These are phyloP conservation scores for Microtus pennsylvanicus DNA, from an alignment of 2,113 vertebrate genomes.

Conservation along the genomic window DNA sequence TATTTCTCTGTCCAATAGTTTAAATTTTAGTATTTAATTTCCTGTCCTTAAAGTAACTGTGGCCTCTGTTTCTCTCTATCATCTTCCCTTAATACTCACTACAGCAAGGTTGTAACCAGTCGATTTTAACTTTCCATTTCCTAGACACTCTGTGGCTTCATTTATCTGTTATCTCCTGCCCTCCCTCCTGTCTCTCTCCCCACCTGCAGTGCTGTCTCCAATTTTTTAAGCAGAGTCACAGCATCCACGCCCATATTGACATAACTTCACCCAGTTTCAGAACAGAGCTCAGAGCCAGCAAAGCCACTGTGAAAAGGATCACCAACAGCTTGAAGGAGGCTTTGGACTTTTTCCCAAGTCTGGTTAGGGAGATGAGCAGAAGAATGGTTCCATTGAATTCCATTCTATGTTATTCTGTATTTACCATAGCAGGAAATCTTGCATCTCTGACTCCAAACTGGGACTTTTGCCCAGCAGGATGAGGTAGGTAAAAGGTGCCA, in stretches of 20 bases:
- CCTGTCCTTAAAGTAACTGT: background rate
- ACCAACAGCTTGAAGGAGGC: background rate
- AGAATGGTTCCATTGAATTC: background rate
- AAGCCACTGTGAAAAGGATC: background rate
- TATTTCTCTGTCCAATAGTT: background rate
- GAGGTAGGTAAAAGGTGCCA: too few relatives aligned
- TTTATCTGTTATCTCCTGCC: background rate
- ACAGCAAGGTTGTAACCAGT: background rate
- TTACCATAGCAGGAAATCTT: background rate
- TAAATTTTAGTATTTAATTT: background rate
- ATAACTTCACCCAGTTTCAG: background rate
- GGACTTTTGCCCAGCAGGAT: background rate
- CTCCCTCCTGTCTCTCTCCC: background rate
- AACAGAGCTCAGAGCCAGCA: background rate
- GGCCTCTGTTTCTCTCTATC: background rate
- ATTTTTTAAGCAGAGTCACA: background rate
- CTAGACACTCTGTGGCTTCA: fast-evolving
- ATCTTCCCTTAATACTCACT: background rate
- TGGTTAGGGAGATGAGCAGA: background rate
- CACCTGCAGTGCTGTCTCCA: background rate
- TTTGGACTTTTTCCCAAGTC: background rate
- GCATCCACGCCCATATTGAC: background rate
- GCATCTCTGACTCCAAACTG: background rate
- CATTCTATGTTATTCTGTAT: too few relatives aligned
- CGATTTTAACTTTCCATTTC: background rate